Conservation (phyloP, 1,140 invertebrate species). For the Drosophila chauvacae region DNA sequence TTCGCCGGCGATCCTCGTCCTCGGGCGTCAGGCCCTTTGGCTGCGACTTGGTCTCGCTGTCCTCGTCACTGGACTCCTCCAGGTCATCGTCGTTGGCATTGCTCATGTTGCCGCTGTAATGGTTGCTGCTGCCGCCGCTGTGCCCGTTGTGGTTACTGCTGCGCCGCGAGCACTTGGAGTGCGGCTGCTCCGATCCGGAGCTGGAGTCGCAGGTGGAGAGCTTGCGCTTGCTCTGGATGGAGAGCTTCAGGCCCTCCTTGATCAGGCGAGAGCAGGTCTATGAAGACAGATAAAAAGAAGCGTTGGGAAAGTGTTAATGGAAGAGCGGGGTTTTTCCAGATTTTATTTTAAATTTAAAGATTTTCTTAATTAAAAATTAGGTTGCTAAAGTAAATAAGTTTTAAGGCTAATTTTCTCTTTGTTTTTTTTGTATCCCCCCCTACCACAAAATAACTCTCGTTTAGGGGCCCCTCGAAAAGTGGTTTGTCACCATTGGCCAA, state of each 20-base stretch:
- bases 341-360: neutral
- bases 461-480: conserved; percentile 38
- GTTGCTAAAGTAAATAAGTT: no score
- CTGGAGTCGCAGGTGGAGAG: conserved; percentile 87
- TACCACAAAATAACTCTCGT: neutral
- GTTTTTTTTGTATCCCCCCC: neutral
- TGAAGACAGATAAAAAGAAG: neutral
- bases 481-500: conserved; percentile 77
- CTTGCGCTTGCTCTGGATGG: conserved; percentile 94
- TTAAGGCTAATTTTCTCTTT: neutral
- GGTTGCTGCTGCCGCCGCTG: conserved; percentile 18
- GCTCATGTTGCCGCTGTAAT: conserved; percentile 26
- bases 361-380: neutral
- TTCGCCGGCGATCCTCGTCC: conserved; percentile 93
- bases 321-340: neutral
- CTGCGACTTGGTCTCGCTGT: conserved; percentile 72
- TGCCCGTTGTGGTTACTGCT: conserved; percentile 30
- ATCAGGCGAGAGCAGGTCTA: conserved; percentile 95
- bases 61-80: conserved; percentile 79
- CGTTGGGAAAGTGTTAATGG: conserved; percentile 11
- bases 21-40: conserved; percentile 90
- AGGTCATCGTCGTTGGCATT: conserved; percentile 66
- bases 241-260: conserved; percentile 94
- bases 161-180: conserved; percentile 76
- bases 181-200: conserved; percentile 85